These are phyloP conservation scores for Rotaria sp. DNA, from an alignment of 2,888 invertebrate genomes.

Conservation along the genomic window DNA sequence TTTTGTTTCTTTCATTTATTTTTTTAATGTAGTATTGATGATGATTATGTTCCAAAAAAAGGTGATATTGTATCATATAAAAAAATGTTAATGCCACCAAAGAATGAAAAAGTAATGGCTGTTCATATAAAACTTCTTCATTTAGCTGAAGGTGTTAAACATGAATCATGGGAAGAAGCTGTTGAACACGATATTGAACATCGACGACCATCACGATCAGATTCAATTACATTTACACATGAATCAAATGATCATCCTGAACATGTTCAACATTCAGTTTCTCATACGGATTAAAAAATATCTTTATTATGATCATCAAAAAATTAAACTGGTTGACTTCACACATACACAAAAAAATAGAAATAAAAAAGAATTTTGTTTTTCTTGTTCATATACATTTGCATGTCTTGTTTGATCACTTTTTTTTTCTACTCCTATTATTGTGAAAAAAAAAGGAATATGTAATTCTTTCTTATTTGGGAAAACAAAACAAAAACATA, in stretches of 20 bases:
- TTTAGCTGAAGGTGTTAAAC: conserved; percentile 36
- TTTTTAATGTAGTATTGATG: conserved; percentile 67
- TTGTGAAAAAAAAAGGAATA: not conserved
- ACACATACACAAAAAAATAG: too few species aligned
- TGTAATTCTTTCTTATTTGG: not conserved
- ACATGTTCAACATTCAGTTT: not conserved
- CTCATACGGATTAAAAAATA: not conserved
- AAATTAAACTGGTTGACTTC: not conserved
- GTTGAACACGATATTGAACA: conserved; percentile 19
- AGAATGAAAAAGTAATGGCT: conserved; percentile 75
- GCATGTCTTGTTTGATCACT: not conserved
- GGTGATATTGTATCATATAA: conserved; percentile 78
- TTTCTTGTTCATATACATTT: not conserved
- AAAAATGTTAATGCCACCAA: conserved; percentile 75
- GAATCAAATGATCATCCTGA: not conserved
- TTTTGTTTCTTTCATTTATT: not conserved
- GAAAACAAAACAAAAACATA: not conserved
- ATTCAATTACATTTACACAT: not conserved
- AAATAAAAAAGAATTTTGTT: too few species aligned
- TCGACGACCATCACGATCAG: not conserved
- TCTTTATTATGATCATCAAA: too few species aligned
- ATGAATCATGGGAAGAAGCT: conserved; percentile 37
- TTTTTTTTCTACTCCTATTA: not conserved
- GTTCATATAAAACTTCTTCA: conserved; percentile 64
- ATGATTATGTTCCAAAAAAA: conserved; percentile 76